Conservation (phyloP, 2,888 invertebrate species). For the Spodoptera picta region DNA sequence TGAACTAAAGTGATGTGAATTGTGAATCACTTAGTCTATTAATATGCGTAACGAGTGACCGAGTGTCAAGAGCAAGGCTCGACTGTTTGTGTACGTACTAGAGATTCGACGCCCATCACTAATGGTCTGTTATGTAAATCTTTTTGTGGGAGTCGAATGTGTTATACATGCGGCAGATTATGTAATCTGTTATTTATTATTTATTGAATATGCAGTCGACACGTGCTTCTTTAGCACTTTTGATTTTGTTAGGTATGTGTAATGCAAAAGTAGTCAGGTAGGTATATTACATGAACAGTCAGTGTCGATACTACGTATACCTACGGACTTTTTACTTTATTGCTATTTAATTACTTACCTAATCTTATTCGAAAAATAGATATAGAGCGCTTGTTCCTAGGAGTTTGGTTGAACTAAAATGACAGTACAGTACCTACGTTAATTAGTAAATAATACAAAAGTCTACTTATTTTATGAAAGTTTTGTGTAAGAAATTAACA, state of each 20-base stretch:
- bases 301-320: no score
- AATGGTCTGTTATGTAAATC: slow-evolving; percentile 71
- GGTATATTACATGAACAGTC: no score
- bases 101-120: slow-evolving; percentile 59
- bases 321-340: no score
- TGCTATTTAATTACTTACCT: no score
- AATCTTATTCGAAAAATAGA: no score
- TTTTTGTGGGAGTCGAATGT: slow-evolving; percentile 48
- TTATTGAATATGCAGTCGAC: slow-evolving; percentile 13
- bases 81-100: slow-evolving; percentile 63
- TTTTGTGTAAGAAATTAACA: no score
- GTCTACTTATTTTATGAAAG: not conserved
- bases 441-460: not conserved
- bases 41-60: slow-evolving; percentile 87
- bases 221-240: slow-evolving; percentile 16
- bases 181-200: slow-evolving; percentile 35
- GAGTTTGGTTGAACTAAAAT: no score
- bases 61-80: slow-evolving; percentile 86
- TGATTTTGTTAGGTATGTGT: slow-evolving; percentile 1
- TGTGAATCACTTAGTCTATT: slow-evolving; percentile 81
- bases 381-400: no score
- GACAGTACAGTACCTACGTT: no score
- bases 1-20: slow-evolving; percentile 80
- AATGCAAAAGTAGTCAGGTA: not conserved
- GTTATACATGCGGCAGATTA: slow-evolving; percentile 36